Conservation (phyloP, 2,113 vertebrate species). For the Morone chrysops region DNA sequence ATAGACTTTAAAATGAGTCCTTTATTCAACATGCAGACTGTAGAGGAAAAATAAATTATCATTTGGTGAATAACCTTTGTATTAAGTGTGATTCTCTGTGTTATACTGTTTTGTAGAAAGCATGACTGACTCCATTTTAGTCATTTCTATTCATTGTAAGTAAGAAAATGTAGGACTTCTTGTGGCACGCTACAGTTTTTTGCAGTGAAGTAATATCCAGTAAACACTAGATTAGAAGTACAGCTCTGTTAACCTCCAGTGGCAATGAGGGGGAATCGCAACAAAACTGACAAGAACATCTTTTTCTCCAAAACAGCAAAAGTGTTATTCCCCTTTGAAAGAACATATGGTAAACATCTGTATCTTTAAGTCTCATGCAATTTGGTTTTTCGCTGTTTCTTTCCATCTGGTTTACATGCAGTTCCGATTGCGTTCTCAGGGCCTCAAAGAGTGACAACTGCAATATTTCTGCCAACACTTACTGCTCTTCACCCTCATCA, state of each 20-base stretch:
- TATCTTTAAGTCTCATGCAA: background rate
- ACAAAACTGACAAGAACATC: background rate
- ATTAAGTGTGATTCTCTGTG: no score
- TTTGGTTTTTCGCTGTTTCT: background rate
- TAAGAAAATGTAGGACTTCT: background rate
- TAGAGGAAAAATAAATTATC: no score
- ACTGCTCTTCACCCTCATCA: background rate
- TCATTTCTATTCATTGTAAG: background rate
- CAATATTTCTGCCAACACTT: background rate
- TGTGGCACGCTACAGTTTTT: no score
- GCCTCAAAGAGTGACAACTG: background rate
- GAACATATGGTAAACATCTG: background rate
- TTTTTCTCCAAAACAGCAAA: background rate
- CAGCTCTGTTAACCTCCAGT: background rate
- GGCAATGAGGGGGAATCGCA: background rate
- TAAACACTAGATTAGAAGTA: no score
- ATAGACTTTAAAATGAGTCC: background rate
- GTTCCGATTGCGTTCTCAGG: background rate
- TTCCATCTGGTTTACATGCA: background rate
- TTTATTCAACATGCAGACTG: background rate
- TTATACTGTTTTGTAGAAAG: no score
- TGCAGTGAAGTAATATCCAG: no score
- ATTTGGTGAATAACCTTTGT: no score
- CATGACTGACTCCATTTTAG: background rate
- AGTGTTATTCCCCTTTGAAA: background rate